phyloP scores from a whole-genome alignment of 2,797 vertebrate genomes.

The Coluber constrictor region DNA sequence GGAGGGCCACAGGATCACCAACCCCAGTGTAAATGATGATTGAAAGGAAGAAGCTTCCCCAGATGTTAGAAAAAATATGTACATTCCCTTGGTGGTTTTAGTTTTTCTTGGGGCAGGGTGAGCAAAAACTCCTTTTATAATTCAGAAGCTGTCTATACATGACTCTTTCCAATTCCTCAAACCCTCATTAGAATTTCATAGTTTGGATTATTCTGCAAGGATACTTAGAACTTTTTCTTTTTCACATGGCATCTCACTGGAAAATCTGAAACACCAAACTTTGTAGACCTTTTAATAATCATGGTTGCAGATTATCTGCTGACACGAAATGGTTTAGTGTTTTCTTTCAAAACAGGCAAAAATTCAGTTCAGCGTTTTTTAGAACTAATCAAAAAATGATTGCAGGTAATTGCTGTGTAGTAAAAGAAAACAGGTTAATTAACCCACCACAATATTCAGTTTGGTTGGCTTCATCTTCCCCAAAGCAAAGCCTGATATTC shows the following conservation, averaged over 20 bases:
- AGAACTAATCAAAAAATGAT: not conserved
- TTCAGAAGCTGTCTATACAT: not conserved
- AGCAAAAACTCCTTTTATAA: not conserved
- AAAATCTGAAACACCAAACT: not conserved
- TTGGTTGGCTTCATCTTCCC: slow-evolving; percentile 19
- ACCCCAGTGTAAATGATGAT: not conserved
- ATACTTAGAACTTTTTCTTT: not conserved
- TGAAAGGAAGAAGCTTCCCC: not conserved
- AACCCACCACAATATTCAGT: slow-evolving; percentile 1
- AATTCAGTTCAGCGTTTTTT: not conserved
- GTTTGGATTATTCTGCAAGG: not conserved
- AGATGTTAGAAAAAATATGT: not conserved
- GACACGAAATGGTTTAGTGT: not conserved
- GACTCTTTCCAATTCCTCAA: not conserved
- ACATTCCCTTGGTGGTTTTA: not conserved
- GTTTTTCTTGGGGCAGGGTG: not conserved
- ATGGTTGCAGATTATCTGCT: not conserved
- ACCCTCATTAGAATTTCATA: not conserved
- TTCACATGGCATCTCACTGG: not conserved
- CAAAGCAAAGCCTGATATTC: not conserved
- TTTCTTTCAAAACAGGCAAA: not conserved
- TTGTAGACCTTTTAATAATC: not conserved
- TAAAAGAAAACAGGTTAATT: not conserved
- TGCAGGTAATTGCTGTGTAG: not conserved
- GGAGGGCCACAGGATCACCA: not conserved